Conservation (phyloP, 2,113 vertebrate genomes). For the Crotophaga sulcirostris region DNA sequence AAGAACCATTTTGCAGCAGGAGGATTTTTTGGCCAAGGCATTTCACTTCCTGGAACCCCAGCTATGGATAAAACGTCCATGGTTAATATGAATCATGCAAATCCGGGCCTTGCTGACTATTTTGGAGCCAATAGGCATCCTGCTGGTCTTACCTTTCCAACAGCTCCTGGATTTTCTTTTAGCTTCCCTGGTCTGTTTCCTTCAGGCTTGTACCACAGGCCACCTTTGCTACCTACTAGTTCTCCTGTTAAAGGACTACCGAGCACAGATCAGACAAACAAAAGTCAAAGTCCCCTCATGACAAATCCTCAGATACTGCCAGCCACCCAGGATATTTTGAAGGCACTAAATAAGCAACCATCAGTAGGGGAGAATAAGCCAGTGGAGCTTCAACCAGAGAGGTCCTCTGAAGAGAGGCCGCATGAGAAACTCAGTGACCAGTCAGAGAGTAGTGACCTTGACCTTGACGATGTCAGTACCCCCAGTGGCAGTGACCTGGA, state of each 20-base stretch:
- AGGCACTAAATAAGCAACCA: constrained; percentile 90
- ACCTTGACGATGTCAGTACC: constrained; percentile 98
- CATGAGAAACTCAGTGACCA: constrained; percentile 94
- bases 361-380: constrained; percentile 82
- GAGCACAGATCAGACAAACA: constrained; percentile 85
- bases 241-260: constrained; percentile 89
- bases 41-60: constrained; percentile 91
- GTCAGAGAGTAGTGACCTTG: constrained; percentile 98
- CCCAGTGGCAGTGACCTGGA: constrained; percentile 98
- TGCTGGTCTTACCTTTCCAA: constrained; percentile 94
- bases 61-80: constrained; percentile 95
- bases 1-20: constrained; percentile 98
- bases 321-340: constrained; percentile 92
- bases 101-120: constrained; percentile 95
- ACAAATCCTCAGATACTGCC: constrained; percentile 88
- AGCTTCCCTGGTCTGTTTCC: constrained; percentile 98
- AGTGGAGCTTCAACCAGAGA: constrained; percentile 82
- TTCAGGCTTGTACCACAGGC: constrained; percentile 97
- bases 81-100: constrained; percentile 91
- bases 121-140: constrained; percentile 96
- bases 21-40: constrained; percentile 96
- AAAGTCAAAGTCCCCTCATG: constrained; percentile 90
- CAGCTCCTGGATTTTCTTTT: constrained; percentile 95
- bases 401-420: constrained; percentile 83
- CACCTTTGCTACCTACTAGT: constrained; percentile 91